Conservation (phyloP, 1,140 invertebrate species). For the Magallana angulata region DNA sequence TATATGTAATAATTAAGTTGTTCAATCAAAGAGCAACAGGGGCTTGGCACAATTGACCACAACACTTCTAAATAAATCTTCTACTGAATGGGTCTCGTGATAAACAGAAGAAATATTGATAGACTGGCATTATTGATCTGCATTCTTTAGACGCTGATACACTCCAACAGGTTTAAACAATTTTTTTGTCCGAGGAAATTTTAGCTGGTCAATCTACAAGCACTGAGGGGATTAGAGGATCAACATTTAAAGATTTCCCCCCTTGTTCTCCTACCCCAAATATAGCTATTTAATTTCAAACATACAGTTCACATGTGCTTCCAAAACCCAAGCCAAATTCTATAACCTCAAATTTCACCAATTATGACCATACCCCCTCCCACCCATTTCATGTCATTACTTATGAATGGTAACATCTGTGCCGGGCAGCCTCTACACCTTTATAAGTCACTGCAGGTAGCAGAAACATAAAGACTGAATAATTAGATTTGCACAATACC, state of each 20-base stretch:
- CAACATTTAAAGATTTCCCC: constrained; percentile 3
- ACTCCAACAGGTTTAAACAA: constrained; percentile 19
- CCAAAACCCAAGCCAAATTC: not conserved
- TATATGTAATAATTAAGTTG: too few species aligned
- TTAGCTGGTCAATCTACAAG: constrained; percentile 27
- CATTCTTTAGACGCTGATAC: constrained; percentile 10
- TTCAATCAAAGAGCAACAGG: not conserved
- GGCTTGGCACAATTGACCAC: constrained; percentile 22
- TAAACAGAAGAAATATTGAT: constrained; percentile 26
- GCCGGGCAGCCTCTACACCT: not conserved
- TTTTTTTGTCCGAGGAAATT: not conserved
- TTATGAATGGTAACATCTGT: constrained; percentile 28
- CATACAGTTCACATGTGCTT: not conserved
- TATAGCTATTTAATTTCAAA: constrained; percentile 1
- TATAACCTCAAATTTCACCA: not conserved
- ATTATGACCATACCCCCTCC: not conserved
- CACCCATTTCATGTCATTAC: constrained; percentile 25
- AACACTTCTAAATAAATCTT: constrained; percentile 19
- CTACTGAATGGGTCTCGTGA: constrained; percentile 10
- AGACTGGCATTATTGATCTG: not conserved
- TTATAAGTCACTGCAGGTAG: not conserved
- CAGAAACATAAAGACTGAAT: constrained; percentile 28
- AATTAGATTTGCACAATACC: constrained; percentile 6
- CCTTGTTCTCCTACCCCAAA: not conserved
- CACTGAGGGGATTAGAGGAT: constrained; percentile 14